Evolutionary conservation across 37 sponge, comb jelly and placozoan species (phyloP).

Genomic region (Oopsacas minuta): DNA sequence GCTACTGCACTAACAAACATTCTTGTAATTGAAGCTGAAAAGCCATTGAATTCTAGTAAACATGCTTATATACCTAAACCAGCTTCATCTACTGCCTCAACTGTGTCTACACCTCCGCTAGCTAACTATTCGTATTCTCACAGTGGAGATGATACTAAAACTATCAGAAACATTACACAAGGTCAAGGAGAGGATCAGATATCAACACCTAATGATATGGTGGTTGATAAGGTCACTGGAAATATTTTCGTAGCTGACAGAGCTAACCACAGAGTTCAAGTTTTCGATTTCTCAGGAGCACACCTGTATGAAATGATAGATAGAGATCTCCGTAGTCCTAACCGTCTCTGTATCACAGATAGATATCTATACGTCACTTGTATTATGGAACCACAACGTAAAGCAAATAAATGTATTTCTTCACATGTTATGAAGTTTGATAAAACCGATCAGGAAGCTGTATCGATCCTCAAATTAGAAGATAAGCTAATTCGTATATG

Average conservation of each 20-base stretch:
- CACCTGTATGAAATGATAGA: neutral
- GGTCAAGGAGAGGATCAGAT: neutral
- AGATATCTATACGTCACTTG: neutral
- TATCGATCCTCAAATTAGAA: neutral
- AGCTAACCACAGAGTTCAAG: neutral
- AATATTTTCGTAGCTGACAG: neutral
- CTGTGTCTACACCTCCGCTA: neutral
- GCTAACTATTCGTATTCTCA: neutral
- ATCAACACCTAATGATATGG: conserved; percentile 5
- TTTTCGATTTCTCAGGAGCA: neutral
- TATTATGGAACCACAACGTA: conserved; percentile 9
- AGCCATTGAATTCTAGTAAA: neutral
- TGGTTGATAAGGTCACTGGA: neutral
- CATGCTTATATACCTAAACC: neutral
- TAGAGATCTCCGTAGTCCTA: neutral
- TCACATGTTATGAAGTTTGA: neutral
- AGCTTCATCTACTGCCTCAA: neutral
- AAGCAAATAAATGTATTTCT: neutral
- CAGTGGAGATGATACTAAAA: neutral
- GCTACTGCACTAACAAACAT: neutral
- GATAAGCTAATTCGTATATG: neutral
- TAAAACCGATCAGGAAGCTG: neutral
- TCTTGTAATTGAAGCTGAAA: neutral
- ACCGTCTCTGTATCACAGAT: neutral
- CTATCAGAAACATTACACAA: neutral